phyloP scores from a whole-genome alignment of 2,888 invertebrate genomes.

The Laothoe populi region DNA sequence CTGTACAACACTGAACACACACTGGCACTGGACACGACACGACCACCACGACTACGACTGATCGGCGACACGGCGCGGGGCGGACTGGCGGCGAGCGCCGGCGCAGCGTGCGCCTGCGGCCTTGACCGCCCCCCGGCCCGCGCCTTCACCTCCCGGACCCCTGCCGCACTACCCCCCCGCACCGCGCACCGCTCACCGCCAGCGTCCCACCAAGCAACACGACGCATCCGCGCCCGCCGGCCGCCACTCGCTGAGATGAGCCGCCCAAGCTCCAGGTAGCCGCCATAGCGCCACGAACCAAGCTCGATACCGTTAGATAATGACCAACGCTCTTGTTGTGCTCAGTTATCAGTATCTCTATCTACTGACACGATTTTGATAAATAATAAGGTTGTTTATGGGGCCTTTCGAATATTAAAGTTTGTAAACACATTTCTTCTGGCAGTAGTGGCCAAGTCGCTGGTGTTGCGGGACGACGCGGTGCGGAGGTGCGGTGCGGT shows the following conservation, averaged over 20 bases:
- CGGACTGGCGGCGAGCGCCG: conserved; percentile 43
- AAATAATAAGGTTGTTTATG: neutral
- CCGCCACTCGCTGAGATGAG: conserved; percentile 8
- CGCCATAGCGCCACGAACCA: neutral
- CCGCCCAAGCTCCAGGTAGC: conserved; percentile 17
- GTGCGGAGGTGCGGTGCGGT: neutral
- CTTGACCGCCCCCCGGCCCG: conserved; percentile 64
- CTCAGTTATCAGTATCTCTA: too few relatives aligned
- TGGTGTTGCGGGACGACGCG: neutral
- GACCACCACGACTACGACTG: conserved; percentile 34
- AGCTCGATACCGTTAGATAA: conserved; percentile 3
- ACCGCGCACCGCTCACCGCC: neutral
- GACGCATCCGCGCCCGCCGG: conserved; percentile 8
- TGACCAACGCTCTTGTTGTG: neutral
- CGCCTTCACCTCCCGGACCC: conserved; percentile 30
- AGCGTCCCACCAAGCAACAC: neutral
- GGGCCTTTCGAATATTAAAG: neutral
- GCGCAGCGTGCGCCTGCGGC: conserved; percentile 67
- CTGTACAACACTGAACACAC: conserved; percentile 65
- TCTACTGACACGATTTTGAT: too few relatives aligned
- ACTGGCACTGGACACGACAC: conserved; percentile 42
- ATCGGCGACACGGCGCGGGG: conserved; percentile 38
- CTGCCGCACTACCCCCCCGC: conserved; percentile 6
- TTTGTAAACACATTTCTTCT: neutral
- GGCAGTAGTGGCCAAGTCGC: too few relatives aligned